Conservation (phyloP, 2,888 invertebrate species). For the Caenorhabditis sp. region DNA sequence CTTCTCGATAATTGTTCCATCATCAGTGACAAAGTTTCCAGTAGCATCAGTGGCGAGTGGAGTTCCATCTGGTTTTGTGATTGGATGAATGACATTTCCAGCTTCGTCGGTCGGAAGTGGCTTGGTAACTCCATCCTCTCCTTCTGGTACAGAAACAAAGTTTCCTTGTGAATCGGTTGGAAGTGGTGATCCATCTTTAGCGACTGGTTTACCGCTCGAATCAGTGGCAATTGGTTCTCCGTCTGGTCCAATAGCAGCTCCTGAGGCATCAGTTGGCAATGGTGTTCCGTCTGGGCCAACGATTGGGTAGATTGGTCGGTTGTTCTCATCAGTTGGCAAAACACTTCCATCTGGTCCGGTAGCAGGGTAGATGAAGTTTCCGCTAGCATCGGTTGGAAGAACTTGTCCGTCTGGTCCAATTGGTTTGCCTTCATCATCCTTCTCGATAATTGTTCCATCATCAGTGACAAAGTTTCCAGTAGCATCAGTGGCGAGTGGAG, state of each 20-base stretch:
- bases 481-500: conserved; percentile 25
- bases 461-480: conserved; percentile 22
- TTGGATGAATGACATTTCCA: conserved; percentile 38
- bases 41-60: conserved; percentile 40
- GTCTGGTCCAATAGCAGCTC: conserved; percentile 25
- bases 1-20: conserved; percentile 20
- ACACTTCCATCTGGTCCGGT: conserved; percentile 39
- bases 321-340: conserved; percentile 43
- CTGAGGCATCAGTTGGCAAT: conserved; percentile 42
- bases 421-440: conserved; percentile 40
- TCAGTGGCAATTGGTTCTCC: conserved; percentile 48
- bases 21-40: conserved; percentile 29
- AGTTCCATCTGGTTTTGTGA: conserved; percentile 45
- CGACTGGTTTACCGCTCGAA: conserved; percentile 34
- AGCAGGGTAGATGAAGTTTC: conserved; percentile 42
- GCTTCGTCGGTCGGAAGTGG: conserved; percentile 36
- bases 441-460: conserved; percentile 29
- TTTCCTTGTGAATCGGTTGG: conserved; percentile 41
- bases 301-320: conserved; percentile 36
- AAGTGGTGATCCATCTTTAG: conserved; percentile 33
- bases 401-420: conserved; percentile 26
- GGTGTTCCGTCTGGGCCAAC: conserved; percentile 35
- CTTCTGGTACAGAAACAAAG: conserved; percentile 24
- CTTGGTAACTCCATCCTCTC: conserved; percentile 20
- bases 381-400: conserved; percentile 43